A percentile compares a stretch with the other conserved stretches of the same genome.
Evolutionary conservation across 2,888 invertebrate species (phyloP).

Genomic region (Zeuzera pyrina): DNA sequence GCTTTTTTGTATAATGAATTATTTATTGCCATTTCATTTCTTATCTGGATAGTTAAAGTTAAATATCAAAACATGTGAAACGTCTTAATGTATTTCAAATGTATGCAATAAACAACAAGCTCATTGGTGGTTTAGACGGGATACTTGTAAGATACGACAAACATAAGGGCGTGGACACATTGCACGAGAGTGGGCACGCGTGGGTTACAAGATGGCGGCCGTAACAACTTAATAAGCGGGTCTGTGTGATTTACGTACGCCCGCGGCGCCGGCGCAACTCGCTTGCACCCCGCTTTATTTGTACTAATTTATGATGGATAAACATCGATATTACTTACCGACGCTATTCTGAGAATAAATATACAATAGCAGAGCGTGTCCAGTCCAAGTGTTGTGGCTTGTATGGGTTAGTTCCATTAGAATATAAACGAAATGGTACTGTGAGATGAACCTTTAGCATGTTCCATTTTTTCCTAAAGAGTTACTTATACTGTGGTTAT

Average conservation of each 20-base stretch:
- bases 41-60: too few relatives aligned
- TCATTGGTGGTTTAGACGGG: background rate
- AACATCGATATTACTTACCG: constrained; percentile 51
- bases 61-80: background rate
- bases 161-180: constrained; percentile 58
- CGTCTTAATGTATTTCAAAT: background rate
- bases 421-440: too few relatives aligned
- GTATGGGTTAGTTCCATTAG: too few relatives aligned
- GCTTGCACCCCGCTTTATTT: constrained; percentile 46
- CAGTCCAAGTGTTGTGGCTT: background rate
- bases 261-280: constrained; percentile 63
- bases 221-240: constrained; percentile 71
- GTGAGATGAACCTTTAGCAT: too few relatives aligned
- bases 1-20: too few relatives aligned
- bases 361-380: background rate
- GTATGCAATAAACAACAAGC: background rate
- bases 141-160: constrained; percentile 31
- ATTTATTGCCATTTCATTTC: too few relatives aligned
- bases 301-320: constrained; percentile 67
- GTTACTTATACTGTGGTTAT: too few relatives aligned
- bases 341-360: constrained; percentile 23
- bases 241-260: constrained; percentile 66
- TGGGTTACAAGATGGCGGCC: constrained; percentile 59
- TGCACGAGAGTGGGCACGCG: constrained; percentile 45
- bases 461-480: too few relatives aligned